phyloP scores from a whole-genome alignment of 1,140 invertebrate genomes.

The Lasaia peninsularis region DNA sequence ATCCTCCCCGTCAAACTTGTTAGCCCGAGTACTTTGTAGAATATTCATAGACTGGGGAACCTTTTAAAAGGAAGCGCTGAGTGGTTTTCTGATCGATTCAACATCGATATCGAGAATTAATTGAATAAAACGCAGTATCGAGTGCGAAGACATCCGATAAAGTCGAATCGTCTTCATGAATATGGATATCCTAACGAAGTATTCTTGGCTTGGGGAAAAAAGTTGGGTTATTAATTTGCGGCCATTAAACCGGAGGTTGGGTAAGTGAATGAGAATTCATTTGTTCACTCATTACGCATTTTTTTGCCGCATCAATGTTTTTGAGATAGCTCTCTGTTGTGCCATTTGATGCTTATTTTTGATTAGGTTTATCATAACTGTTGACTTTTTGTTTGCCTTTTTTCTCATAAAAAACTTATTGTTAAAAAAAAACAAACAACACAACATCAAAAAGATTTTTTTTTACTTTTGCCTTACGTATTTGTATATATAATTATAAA shows the following conservation, averaged over 20 bases:
- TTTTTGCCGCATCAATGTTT: background rate
- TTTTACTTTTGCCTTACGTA: no score
- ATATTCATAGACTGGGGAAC: constrained; percentile 48
- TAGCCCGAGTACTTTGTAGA: constrained; percentile 43
- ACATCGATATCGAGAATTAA: constrained; percentile 60
- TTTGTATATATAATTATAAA: no score
- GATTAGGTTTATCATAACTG: no score
- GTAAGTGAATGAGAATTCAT: constrained; percentile 6
- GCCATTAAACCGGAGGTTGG: constrained; percentile 33
- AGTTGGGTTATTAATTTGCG: constrained; percentile 43
- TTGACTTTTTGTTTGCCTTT: no score
- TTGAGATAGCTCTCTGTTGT: background rate
- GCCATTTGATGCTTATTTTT: background rate
- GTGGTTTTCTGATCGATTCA: constrained; percentile 43
- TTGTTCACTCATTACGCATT: background rate
- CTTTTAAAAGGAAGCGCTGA: constrained; percentile 46
- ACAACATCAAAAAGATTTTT: no score
- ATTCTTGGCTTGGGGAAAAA: constrained; percentile 49
- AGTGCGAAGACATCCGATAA: constrained; percentile 35
- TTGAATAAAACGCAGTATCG: constrained; percentile 63
- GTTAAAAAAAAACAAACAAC: no score
- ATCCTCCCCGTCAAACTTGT: constrained; percentile 35
- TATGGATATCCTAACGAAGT: constrained; percentile 48
- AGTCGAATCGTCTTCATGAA: constrained; percentile 49
- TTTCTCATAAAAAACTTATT: background rate